phyloP scores from a whole-genome alignment of 1,140 invertebrate genomes.

The Globodera ellingtonae region DNA sequence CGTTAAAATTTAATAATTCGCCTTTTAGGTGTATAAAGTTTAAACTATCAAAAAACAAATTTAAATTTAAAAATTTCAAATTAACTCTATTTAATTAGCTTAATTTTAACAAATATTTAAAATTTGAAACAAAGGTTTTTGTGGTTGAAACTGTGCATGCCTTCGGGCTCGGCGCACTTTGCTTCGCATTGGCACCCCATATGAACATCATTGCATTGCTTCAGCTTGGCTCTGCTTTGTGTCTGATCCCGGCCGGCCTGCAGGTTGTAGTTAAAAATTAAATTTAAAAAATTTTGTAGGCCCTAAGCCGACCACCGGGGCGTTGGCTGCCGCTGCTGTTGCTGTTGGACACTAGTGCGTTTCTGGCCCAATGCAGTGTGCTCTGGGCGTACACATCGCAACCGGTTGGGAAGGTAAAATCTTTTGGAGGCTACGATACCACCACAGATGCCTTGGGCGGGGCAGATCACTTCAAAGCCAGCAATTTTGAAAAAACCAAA shows the following conservation, averaged over 20 bases:
- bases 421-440: conserved; percentile 33
- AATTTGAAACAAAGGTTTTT: conserved; percentile 35
- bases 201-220: conserved; percentile 28
- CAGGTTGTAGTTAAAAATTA: background rate
- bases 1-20: no score
- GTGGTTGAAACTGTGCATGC: conserved; percentile 57
- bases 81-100: no score
- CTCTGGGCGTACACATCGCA: conserved; percentile 43
- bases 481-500: no score
- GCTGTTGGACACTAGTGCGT: conserved; percentile 53
- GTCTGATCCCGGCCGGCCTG: conserved; percentile 55
- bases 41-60: conserved; percentile 6
- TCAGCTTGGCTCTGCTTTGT: conserved; percentile 61
- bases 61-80: conserved; percentile 22
- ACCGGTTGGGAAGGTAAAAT: background rate
- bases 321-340: conserved; percentile 54
- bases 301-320: conserved; percentile 50
- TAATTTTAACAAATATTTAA: no score
- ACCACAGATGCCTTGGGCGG: conserved; percentile 31
- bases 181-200: conserved; percentile 58
- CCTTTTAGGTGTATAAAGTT: no score
- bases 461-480: no score
- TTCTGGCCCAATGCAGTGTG: conserved; percentile 54
- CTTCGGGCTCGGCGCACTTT: conserved; percentile 59
- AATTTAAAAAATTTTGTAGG: background rate